A percentile compares a stretch with the other conserved stretches of the same genome.
These are phyloP conservation scores for Eilema caniola DNA, from an alignment of 2,888 invertebrate species.

Conservation along the genomic window DNA sequence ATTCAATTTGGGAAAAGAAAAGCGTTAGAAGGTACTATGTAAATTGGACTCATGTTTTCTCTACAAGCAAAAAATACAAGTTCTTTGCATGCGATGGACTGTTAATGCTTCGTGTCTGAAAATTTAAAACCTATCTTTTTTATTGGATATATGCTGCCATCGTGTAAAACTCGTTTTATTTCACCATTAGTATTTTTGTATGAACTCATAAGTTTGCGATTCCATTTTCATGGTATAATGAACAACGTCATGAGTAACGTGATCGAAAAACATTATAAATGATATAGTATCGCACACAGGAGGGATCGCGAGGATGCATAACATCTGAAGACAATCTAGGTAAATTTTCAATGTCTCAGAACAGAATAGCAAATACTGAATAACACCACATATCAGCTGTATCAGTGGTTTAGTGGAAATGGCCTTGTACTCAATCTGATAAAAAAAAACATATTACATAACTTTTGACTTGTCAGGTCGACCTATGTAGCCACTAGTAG, in stretches of 20 bases:
- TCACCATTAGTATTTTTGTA: neutral
- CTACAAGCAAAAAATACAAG: neutral
- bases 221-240: neutral
- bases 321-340: too few species aligned
- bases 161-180: too few species aligned
- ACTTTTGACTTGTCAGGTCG: too few species aligned
- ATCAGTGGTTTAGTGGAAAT: too few species aligned
- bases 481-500: too few species aligned
- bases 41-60: neutral
- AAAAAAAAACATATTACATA: too few species aligned
- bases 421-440: too few species aligned
- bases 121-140: neutral
- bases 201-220: neutral
- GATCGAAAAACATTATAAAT: neutral
- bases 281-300: too few species aligned
- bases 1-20: conserved; percentile 1
- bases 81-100: neutral
- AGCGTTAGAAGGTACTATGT: neutral
- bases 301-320: too few species aligned
- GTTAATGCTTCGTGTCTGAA: neutral
- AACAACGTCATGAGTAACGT: neutral
- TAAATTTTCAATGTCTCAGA: too few species aligned
- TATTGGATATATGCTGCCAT: neutral
- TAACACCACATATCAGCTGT: too few species aligned
- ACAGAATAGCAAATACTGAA: too few species aligned